A percentile compares a stretch with the other conserved stretches of the same genome.
These are phyloP conservation scores for Mus spretus DNA, from an alignment of 2,797 vertebrate species.

Conservation along the genomic window DNA sequence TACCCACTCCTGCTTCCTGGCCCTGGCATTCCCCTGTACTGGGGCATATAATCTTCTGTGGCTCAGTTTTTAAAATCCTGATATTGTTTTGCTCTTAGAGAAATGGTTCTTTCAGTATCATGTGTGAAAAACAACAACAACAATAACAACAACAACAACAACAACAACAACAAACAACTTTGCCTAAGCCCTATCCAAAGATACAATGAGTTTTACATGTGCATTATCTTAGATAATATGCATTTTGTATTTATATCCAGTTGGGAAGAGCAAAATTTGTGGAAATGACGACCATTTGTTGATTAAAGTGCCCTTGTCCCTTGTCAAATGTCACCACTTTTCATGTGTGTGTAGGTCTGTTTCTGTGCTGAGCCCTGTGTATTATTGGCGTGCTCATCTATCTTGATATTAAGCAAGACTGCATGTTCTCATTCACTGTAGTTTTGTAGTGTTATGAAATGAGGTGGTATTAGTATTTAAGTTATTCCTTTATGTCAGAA, in stretches of 20 bases:
- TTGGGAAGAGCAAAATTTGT: neutral
- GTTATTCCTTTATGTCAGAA: neutral
- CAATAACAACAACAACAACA: no score
- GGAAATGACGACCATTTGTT: neutral
- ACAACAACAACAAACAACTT: neutral
- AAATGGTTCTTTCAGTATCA: neutral
- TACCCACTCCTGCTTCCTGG: no score
- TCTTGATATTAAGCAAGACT: neutral
- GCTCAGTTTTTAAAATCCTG: neutral
- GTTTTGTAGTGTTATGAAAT: neutral
- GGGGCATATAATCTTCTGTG: no score
- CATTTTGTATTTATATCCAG: neutral
- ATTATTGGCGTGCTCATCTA: neutral
- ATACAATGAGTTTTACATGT: neutral
- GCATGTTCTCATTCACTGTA: neutral
- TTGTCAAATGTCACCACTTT: neutral
- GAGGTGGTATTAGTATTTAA: neutral
- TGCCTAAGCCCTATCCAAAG: neutral
- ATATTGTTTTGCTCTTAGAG: neutral
- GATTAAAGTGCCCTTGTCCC: neutral
- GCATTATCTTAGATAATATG: neutral
- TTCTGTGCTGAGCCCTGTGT: neutral
- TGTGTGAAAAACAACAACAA: neutral
- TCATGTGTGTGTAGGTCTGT: neutral
- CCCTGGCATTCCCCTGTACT: no score